Base-by-base conservation (phyloP, 2,797 vertebrate genomes). In the Sphenopsis melanotis region DNA sequence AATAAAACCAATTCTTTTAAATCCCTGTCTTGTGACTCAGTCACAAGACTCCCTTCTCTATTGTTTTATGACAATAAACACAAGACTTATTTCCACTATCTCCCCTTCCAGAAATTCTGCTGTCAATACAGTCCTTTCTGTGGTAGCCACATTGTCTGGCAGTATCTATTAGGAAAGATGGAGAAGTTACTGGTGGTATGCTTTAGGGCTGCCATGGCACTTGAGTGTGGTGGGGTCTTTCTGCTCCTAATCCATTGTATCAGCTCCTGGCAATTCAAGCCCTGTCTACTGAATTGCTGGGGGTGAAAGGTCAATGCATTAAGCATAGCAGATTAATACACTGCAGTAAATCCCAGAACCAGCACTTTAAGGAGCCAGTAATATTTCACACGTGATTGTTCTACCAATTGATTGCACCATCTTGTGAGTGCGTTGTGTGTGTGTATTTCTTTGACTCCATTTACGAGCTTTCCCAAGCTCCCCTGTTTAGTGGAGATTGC, bases 261-360 rank as follows among this genome's bases (percentile, higher is more conserved):
- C 96, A 97, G 96, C 97, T 97, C 96, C 97, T 96, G 97, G 97
- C 97, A 97, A 96, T 96, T 96, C 95, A 94, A 74, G 64, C 57
- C 20, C 90, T 63, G 16, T 96, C 94, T 96, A 94, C 94, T 70
- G 94, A 96, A 97, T 96, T 94, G 96, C 94, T 57, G 12, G 68
- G 71, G 97, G 95, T 95, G 96, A 95, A 87, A 97, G 97, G 97
- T 98, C 97, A 97, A 79, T 64, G 95, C 97, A 97, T 97, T 97
- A 97, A 97, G 96, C 91, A 93, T 47, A 95, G 96, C 92, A 95
- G 95, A 97, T 97, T 97, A 97, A 98, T 97, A 96, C 97, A 91
- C 65, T 29, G 94, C 96, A 69, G 82, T 97, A 98, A 98, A 98
- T 97, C 97, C 97, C 94, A 89, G 92, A 75, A 93, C 96, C 92